A percentile compares a stretch with the other conserved stretches of the same genome.
These are phyloP conservation scores for Psilopsiagon aymara DNA, from an alignment of 2,113 vertebrate genomes.

Conservation along the genomic window DNA sequence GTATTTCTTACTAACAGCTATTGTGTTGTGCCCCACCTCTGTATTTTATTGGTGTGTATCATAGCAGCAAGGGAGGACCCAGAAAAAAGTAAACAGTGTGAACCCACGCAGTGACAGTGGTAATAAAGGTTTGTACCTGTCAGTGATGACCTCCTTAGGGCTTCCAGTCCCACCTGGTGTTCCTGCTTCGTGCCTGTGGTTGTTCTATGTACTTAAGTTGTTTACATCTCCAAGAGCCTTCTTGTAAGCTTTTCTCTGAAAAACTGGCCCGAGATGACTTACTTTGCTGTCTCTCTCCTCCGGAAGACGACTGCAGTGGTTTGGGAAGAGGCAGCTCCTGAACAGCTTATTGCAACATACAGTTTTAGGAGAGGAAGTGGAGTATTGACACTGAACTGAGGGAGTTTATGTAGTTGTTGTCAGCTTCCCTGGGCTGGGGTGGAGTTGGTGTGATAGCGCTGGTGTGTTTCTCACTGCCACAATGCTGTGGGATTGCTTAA, in stretches of 20 bases:
- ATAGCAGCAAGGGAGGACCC: background rate
- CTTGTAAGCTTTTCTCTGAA: background rate
- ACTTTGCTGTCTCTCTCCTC: background rate
- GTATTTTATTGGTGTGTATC: background rate
- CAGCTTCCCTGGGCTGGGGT: background rate
- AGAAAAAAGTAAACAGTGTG: rapidly evolving
- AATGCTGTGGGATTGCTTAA: background rate
- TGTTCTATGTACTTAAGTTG: rapidly evolving
- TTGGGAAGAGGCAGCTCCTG: background rate
- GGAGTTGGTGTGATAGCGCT: rapidly evolving
- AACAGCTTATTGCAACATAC: background rate
- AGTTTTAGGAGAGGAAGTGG: background rate
- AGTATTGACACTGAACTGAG: background rate
- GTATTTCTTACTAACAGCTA: background rate
- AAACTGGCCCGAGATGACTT: background rate
- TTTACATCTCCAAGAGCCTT: rapidly evolving
- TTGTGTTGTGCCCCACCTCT: background rate
- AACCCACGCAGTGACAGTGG: background rate
- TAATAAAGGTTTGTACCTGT: background rate
- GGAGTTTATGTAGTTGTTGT: rapidly evolving
- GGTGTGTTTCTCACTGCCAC: background rate
- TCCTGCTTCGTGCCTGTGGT: background rate
- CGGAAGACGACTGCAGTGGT: background rate
- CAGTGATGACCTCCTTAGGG: background rate
- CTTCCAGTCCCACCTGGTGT: background rate